Base-by-base conservation (phyloP, 2,113 vertebrate species). In the Hyperopisus bebe region DNA sequence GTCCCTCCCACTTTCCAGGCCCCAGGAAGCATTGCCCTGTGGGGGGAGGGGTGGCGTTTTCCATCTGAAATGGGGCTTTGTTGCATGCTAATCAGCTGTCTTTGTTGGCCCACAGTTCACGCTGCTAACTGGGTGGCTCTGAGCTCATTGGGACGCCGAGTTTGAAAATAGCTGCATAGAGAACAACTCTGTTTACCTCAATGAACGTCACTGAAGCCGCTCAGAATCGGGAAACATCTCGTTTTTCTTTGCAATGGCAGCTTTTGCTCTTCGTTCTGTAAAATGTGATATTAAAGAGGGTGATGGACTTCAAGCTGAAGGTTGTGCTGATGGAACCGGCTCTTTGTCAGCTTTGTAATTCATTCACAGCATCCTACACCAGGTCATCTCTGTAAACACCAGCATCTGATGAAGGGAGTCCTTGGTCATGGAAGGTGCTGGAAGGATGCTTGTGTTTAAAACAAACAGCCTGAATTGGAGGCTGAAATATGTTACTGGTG, bases 91-190 rank as follows among this genome's bases (percentile, higher is more conserved):
- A 90, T 88, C n/a, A 21, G 19, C 39, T 19, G 66, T 35, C 62
- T 50, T 90, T 88, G 85, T 47, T 90, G 62, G 15, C 21, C 15
- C 47, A 44, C 88, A 50, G 90, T 84, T 88, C 80, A 55, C 31
- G 50, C 70, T 90, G 89, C 90, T 93, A 87, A 90, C 74, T 53
- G 80, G 0, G 11, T 91, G 92, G 93, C 93, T 92, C 90, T 90
- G 90, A 89, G 47, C 88, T 77, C 47, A 55, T 90, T 62, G 58
- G 39, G 3, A 89, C 89, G 91, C 93, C 87, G 84, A 83, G 90
- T 66, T 92, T 92, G 92, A 92, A 87, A 92, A 39, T 19, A 47
- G 84, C 50, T 5, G 92, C 92, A 93, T 92, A 10, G 35, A 46
- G 62, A 31, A 70, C 62, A 0, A 70, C 74, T 80, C 27, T 47